Evolutionary conservation across 2,888 invertebrate species (phyloP), one percentile per base, ranked within the genome.

Genomic region (Calliphora vomitoria): DNA sequence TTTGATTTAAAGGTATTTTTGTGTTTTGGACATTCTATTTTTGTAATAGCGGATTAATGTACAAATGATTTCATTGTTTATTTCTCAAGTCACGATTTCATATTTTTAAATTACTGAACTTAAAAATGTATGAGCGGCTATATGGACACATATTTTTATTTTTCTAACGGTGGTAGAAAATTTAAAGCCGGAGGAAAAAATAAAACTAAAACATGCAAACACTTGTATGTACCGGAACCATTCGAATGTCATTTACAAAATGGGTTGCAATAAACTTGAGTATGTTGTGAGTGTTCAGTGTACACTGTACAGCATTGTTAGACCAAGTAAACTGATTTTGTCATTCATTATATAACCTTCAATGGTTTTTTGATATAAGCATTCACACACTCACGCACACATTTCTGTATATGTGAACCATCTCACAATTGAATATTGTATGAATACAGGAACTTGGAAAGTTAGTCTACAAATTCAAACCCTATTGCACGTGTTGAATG

Each of bases 231-330:
- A 64, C 62, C 84, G 79, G 79, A 74, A 66, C 71, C 62, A 71
- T 76, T 38, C 75, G 58, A 71, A 75, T 81, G 82, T 81, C 82
- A 84, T 55, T 79, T 68, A 68, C 66, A 68, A 79, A 68, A 74
- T 68, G 66, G n/a, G 25, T 50, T 74, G 50, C 58, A 72, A 60
- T 72, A 83, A 76, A 83, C 68, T 76, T 71, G 50, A 15, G 38
- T 76, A 60, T 69, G 18, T 55, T 50, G 25, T 20, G 18, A n/a
- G 38, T 69, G 60, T 60, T 15, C n/a, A 44, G 44, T 71, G 41
- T 35, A 35, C 35, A 35, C 25, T 25, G 25, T 25, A 25, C 53
- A 55, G 11, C 55, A 47, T 58, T 47, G 69, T 50, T 41, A 80
- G 47, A 47, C 35, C 60, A 55, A 47, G 58, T 66, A 72, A 47